Evolutionary conservation across 2,797 vertebrate species (phyloP), one percentile per base, ranked within the genome.

Genomic region (Varecia variegata): DNA sequence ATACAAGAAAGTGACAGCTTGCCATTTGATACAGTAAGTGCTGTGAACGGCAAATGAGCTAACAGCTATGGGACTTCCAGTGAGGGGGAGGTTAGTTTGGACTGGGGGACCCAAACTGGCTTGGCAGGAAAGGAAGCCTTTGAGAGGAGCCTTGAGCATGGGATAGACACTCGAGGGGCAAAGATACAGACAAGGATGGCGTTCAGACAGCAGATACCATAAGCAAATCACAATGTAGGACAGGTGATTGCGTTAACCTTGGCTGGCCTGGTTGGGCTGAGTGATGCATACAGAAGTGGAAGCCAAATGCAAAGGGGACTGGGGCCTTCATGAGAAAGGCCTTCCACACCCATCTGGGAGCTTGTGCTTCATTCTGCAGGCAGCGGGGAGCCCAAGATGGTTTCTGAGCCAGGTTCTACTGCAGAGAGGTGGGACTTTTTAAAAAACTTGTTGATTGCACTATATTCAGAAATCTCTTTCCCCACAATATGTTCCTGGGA

Each of bases 401-500:
- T 1, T 81, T 86, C 50, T 71, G 43, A 91, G 30, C 62, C n/a
- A 70, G 50, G 85, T 74, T 92, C 81, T 88, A 30, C 88, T 93
- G 96, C 62, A 56, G 45, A 89, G 56, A 84, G 76, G 90, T 92
- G 82, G 18, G 38, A 84, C 80, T 77, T 80, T n/a, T 77, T 38
- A 4, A 73, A 80, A 45, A 45, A 23, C 79, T 83, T 81, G 82
- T 71, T 86, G 85, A 85, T 90, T 23, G 58, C 62, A 87, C 90
- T 96, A 81, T 96, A 79, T 95, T 94, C 76, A 50, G 96, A 76
- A 86, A 30, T 76, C 70, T 91, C 65, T 60, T 58, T 60, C 82
- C 79, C 77, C 38, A 79, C 95, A 93, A 11, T 71, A 45, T 93
- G 95, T 95, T 94, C 93, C 83, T 81, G 79, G 91, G 96, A n/a